Base-by-base conservation (phyloP, 2,888 invertebrate species). In the Diaphora mendica region DNA sequence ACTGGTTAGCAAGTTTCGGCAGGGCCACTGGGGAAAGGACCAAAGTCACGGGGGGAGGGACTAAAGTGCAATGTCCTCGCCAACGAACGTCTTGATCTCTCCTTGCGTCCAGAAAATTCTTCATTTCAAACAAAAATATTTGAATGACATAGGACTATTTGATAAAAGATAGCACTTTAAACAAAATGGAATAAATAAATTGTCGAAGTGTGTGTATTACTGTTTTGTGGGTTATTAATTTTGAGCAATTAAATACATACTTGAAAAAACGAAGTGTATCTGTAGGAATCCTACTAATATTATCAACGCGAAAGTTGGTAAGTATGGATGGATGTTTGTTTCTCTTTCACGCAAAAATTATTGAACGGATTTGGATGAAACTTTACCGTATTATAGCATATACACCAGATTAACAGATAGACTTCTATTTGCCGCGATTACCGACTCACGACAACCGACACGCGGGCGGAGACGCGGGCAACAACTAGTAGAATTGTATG, bases 1-100 rank as follows among this genome's bases (percentile, higher is more conserved):
- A 91, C 90, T 91, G 94, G 92, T 91, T 92, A 93, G 94, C 93
- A 88, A 93, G 93, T 92, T 92, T 94, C 92, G 93, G 92, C 93
- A 91, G 91, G 91, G 89, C 91, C 85, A 80, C 77, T 86, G 86
- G 91, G 91, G 91, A 87, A 90, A 92, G 93, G 93, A 92, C 91
- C 90, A 92, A 91, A 89, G 87, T 88, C 86, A 86, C 79, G 83
- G 79, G 74, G 89, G 83, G 89, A 83, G 89, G 82, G 87, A 82
- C 86, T 91, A 91, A 94, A 95, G 95, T 95, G 95, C 95, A 95
- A 95, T 94, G 95, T 95, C 95, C 95, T 95, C 95, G 94, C 93
- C 88, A 94, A 94, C 94, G 92, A 92, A 93, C 94, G 94, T 91
- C 92, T 91, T 90, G 89, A 88, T 91, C 89, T 88, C 84, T 85